Base-by-base conservation (phyloP, 2,797 vertebrate genomes). In the Helostoma temminkii region DNA sequence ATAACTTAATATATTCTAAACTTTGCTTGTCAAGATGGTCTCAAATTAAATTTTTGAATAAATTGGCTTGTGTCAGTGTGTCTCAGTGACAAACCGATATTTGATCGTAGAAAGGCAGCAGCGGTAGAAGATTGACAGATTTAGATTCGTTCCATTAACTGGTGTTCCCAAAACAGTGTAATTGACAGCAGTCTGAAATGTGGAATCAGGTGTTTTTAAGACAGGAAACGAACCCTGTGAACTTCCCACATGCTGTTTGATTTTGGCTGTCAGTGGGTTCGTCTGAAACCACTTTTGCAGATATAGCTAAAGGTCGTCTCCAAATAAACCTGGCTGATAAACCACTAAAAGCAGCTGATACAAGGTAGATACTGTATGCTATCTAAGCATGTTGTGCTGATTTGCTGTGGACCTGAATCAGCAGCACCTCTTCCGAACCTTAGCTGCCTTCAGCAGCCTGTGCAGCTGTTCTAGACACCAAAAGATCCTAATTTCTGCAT, bases 401-500 rank as follows among this genome's bases (percentile, higher is more conserved):
- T 58, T 68, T 65, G 28, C 53, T 47, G 57, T 68, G 39, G 37
- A 58, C n/a, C 54, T 1, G 1, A 66, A 64, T 56, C 42, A 22
- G 69, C 55, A 59, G 56, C n/a, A 1, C 28, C 18, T 63, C 56
- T 30, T 66, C 26, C 12, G 34, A 66, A 62, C 66, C 72, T 84
- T 76, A 58, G 66, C 74, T 55, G 36, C 43, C 54, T 22, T 68
- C 39, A n/a, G 48, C 26, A 36, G 60, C 58, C n/a, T 6, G 24
- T 28, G 71, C 62, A 61, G 74, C 80, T 73, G 70, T 64, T 46
- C 24, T 1, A 18, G 46, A 43, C n/a, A 39, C 26, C 54, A n/a
- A 52, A 67, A 54, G 49, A 66, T 55, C 74, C 63, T 61, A 77
- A 85, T 83, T 80, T 76, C 75, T 71, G 56, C 71, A 88, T 87